Base-by-base conservation (phyloP, 2,888 invertebrate genomes). In the Alentia gelatinosa region DNA sequence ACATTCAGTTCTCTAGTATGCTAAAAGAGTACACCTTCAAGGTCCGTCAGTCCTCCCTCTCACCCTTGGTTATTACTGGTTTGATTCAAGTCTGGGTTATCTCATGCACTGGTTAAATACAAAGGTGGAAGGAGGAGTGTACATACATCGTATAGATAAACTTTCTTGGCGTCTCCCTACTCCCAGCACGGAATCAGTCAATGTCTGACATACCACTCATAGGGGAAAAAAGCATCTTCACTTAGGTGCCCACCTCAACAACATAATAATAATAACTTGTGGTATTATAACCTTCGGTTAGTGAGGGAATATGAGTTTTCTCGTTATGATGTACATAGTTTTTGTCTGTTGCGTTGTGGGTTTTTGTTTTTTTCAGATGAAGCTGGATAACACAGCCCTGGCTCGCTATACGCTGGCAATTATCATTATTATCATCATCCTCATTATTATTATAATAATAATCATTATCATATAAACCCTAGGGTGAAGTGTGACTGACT, bases 131-230 rank as follows among this genome's bases (percentile, higher is more conserved):
- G 79, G 79, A 39, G 79, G 23, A 23, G 37, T 79, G 19, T 23
- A 79, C 35, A 35, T 39, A n/a, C 35, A 26, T 30, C 15, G 30
- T 37, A 79, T 79, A 79, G 35, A 79, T 79, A 79, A 79, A 86
- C 40, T 86, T 86, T 86, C 86, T 86, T 86, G 86, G 86, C 50
- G 86, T 50, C 26, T 86, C 47, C 86, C 86, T 86, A 86, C 33
- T 47, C 86, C 47, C 50, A 15, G 42, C 47, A 86, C 33, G 35
- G 47, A 86, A 86, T 86, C 86, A 86, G 86, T 86, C 86, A 86
- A 86, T 47, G 50, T 47, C 26, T 47, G 86, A 86, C 86, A 86
- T 86, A 86, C 86, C 86, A 86, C 86, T 47, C 47, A 86, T 30
- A 42, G 50, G 50, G 86, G 50, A 12, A 30, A 39, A 35, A 86